Conservation (phyloP, 2,113 vertebrate genomes). For the Procavia capensis region DNA sequence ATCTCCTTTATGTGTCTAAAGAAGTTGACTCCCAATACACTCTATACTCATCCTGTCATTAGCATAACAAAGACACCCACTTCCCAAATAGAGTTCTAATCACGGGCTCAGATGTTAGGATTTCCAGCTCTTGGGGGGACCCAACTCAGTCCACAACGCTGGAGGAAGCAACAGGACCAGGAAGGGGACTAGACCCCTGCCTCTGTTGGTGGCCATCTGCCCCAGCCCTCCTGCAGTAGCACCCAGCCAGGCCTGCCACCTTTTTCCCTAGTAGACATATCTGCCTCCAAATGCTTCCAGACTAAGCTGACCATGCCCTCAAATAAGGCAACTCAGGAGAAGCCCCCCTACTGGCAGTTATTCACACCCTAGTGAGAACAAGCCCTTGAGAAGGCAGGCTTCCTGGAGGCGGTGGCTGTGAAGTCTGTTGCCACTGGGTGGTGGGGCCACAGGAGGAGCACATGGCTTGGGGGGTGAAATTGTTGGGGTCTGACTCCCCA, state of each 20-base stretch:
- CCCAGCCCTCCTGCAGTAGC: background rate
- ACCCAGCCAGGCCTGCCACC: fast-evolving
- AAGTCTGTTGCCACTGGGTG: background rate
- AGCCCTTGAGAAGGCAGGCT: background rate
- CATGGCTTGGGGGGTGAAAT: background rate
- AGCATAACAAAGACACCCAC: too few species aligned
- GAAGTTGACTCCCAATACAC: too few species aligned
- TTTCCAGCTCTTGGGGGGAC: too few species aligned
- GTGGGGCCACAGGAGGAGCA: background rate
- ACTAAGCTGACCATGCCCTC: background rate
- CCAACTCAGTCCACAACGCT: too few species aligned
- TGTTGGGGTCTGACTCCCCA: background rate
- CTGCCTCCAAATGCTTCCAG: too few species aligned
- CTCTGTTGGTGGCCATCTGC: fast-evolving
- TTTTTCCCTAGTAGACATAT: background rate
- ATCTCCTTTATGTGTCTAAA: too few species aligned
- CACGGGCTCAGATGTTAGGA: too few species aligned
- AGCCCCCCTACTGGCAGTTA: background rate
- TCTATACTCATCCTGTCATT: too few species aligned
- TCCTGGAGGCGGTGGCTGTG: background rate
- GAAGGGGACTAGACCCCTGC: background rate
- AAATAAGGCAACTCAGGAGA: background rate
- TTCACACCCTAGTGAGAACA: background rate
- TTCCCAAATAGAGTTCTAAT: too few species aligned
- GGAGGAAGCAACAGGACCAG: background rate